These are phyloP conservation scores for Reticulitermes speratus DNA, from an alignment of 1,140 invertebrate species.

Conservation along the genomic window DNA sequence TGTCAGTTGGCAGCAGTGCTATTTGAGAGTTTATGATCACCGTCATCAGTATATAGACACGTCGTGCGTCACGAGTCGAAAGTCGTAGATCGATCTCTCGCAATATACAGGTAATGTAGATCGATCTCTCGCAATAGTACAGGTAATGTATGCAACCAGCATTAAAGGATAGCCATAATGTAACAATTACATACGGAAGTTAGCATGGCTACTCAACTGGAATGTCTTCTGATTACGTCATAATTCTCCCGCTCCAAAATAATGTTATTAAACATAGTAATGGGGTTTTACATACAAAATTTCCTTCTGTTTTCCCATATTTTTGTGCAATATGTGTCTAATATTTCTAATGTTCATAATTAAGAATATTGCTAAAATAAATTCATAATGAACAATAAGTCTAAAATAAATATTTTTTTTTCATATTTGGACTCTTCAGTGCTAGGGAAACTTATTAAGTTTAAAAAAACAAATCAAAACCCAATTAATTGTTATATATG, in stretches of 20 bases:
- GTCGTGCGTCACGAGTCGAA: background rate
- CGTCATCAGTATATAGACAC: background rate
- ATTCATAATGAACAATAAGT: too few species aligned
- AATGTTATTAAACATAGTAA: background rate
- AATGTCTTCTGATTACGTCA: constrained; percentile 12
- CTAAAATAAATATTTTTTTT: too few species aligned
- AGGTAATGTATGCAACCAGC: constrained; percentile 4
- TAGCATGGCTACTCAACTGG: background rate
- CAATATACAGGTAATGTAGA: constrained; percentile 11
- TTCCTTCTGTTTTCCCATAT: too few species aligned
- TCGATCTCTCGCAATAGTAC: background rate
- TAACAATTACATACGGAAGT: background rate
- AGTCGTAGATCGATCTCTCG: background rate
- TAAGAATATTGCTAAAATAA: too few species aligned
- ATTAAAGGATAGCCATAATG: background rate
- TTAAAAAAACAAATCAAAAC: too few species aligned
- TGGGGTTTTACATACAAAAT: too few species aligned
- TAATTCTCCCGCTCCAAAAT: background rate
- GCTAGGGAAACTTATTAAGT: too few species aligned
- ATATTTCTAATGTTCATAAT: too few species aligned
- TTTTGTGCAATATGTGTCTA: too few species aligned
- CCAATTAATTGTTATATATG: too few species aligned
- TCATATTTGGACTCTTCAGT: too few species aligned
- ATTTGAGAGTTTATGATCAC: background rate
- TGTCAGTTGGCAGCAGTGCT: background rate